Evolutionary conservation across 2,888 invertebrate species (phyloP), one percentile per base, ranked within the genome.

Genomic region (Cephus nigrinus): DNA sequence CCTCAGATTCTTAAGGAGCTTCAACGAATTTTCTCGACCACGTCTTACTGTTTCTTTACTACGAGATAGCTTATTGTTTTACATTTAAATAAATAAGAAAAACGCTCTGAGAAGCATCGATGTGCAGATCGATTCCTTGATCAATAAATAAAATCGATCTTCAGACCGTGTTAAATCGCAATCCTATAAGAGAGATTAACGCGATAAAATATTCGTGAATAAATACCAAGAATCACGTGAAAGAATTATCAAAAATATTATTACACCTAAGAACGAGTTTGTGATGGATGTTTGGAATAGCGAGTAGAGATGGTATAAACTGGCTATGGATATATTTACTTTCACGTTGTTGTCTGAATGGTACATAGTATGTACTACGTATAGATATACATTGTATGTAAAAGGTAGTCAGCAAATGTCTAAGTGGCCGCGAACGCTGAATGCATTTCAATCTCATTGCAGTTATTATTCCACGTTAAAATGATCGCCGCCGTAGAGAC

Each of bases 391-490:
- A 32, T 30, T 9, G 35, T 30, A 74, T n/a, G 23, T 78, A 36
- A 82, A 75, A 68, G 75, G 78, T 69, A 75, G 80, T 75, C 36
- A 76, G 68, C 76, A 77, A 68, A 74, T 79, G 80, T 36, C 81
- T 83, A 83, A 85, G 84, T 84, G 82, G 82, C 82, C 84, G 76
- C 81, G 81, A 84, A 77, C 73, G 75, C 36, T 82, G 83, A 85
- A 85, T 85, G 82, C 83, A 83, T 85, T 83, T 84, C 85, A 84
- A 85, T 84, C 78, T 84, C 84, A 80, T 85, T 84, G 81, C 77
- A 68, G 80, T 81, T 80, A 84, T 82, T 85, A 80, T 80, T 84
- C 78, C 78, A 80, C 55, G 81, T 75, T 82, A 55, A 83, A 81
- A 84, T n/a, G 74, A 76, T 23, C 75, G 68, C 30, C 74, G 23